Base-by-base conservation (phyloP, 2,113 vertebrate genomes). In the Formicarius rufipectus region DNA sequence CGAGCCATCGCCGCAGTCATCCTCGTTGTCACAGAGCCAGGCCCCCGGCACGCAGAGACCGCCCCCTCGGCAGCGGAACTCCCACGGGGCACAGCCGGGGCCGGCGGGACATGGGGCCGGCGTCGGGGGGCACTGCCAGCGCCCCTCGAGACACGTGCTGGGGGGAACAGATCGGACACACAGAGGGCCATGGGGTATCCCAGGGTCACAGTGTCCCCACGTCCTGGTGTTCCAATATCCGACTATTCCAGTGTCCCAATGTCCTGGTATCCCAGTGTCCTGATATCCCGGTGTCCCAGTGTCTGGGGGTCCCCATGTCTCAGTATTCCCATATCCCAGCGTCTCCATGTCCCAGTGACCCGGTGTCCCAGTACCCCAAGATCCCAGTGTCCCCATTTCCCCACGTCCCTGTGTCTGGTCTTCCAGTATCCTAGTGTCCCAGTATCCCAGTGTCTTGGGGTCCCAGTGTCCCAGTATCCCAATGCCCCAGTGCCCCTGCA, bases 1-100 rank as follows among this genome's bases (percentile, higher is more conserved):
- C 0, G 98, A 99, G 49, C 99, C 99, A 1, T 99, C 98, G 0
- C 98, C 98, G 7, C 99, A 99, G 95, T 99, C 99, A 1, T 99
- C 98, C 94, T 99, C 98, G 12, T 99, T 98, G 97, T 99, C 99
- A 74, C 99, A 99, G 53, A 98, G 90, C 99, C 99, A 99, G 7
- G 97, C 95, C 0, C 91, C 93, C 10, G 99, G 98, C 67, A 99
- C 97, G 72, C 99, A 99, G 76, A 98, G 98, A 4, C 98, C 98
- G 0, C 96, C 96, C 3, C 20, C 37, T 2, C 47, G 96, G 89
- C 99, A 99, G 4, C 77, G 64, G 55, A 98, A 98, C 95, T 99
- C 99, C 7, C 97, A 97, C 5, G 98, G 97, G 12, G 96, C 85
- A 50, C 99, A 85, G 60, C 30, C 71, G n/a, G 50, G 15, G 10